These are phyloP conservation scores for Apodemus sylvaticus DNA, from an alignment of 2,113 vertebrate genomes.

Conservation along the genomic window DNA sequence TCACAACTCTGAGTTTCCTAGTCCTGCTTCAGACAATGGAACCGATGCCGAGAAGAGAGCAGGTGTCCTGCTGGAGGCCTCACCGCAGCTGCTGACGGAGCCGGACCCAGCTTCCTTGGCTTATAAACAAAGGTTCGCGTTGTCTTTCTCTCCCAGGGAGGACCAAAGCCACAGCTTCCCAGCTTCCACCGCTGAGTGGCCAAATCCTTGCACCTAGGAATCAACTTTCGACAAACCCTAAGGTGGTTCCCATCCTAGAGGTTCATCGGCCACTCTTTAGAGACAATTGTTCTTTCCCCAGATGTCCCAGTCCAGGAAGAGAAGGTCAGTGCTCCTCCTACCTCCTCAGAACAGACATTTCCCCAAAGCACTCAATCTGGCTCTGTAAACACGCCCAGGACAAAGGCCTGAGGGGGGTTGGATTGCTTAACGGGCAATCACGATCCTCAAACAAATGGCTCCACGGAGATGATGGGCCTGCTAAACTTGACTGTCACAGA, in stretches of 20 bases:
- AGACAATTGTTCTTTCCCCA: background rate
- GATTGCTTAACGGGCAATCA: background rate
- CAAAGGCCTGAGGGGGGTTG: slow-evolving; percentile 27
- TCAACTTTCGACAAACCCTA: background rate
- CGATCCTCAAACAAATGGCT: background rate
- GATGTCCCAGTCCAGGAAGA: background rate
- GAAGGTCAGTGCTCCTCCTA: background rate
- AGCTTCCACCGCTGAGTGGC: background rate
- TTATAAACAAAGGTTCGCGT: background rate
- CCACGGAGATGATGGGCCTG: background rate
- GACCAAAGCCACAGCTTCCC: background rate
- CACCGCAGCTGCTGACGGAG: background rate
- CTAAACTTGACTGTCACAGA: background rate
- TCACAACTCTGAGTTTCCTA: background rate
- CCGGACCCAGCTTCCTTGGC: rapidly evolving
- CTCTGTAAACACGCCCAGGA: background rate
- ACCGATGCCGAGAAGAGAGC: background rate
- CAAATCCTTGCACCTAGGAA: background rate
- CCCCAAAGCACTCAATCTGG: background rate
- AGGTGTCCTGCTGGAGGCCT: background rate
- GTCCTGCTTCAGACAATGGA: background rate
- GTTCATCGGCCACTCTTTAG: background rate
- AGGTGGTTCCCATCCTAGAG: background rate
- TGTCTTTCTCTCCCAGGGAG: background rate
- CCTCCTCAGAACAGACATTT: background rate